These are phyloP conservation scores for Epirrhoe tristata DNA, from an alignment of 2,888 invertebrate genomes.

Conservation along the genomic window DNA sequence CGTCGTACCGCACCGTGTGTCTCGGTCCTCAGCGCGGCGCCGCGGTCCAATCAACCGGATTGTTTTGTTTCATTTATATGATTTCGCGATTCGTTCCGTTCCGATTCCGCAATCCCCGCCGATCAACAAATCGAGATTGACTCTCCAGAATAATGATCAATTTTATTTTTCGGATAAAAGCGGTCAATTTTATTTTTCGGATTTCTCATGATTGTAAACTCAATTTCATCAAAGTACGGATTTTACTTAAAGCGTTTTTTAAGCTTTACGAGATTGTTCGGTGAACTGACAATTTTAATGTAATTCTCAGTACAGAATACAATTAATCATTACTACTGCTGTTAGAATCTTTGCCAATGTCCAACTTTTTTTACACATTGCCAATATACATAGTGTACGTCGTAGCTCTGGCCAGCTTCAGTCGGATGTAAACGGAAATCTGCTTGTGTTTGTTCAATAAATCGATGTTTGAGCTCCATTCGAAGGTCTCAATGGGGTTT, in stretches of 20 bases:
- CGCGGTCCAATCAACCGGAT: constrained; percentile 45
- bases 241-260: not conserved
- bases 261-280: not conserved
- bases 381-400: not conserved
- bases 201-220: not conserved
- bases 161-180: not conserved
- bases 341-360: no score
- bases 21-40: constrained; percentile 2
- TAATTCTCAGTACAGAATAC: not conserved
- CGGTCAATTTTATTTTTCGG: not conserved
- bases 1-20: constrained; percentile 4
- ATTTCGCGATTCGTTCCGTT: constrained; percentile 36
- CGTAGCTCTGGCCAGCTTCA: constrained; percentile 18
- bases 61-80: constrained; percentile 46
- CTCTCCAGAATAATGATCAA: constrained; percentile 1
- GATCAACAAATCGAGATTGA: constrained; percentile 13
- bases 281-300: not conserved
- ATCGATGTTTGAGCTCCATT: constrained; percentile 46
- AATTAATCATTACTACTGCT: no score
- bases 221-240: not conserved
- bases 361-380: no score
- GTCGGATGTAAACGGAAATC: constrained; percentile 37
- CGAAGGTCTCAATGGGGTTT: constrained; percentile 35
- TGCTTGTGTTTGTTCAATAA: constrained; percentile 44
- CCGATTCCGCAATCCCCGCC: constrained; percentile 36